Evolutionary conservation across 2,797 vertebrate genomes (phyloP).

Genomic region (Enteromius radiatus): DNA sequence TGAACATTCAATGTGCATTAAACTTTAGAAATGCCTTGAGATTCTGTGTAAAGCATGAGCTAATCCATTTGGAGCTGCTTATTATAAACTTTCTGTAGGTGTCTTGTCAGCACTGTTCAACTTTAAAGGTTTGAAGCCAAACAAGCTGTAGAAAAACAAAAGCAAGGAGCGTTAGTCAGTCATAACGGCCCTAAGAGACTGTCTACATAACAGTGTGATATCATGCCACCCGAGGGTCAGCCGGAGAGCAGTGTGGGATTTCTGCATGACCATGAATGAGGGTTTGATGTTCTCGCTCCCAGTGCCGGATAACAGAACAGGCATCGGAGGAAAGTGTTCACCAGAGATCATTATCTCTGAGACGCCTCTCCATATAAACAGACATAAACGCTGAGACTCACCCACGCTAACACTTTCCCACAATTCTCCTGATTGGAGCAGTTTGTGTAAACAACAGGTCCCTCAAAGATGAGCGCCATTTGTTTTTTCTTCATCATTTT

Average conservation of each 20-base stretch:
- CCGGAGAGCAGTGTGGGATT: slow-evolving; percentile 60
- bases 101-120: slow-evolving; percentile 3
- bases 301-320: slow-evolving; percentile 37
- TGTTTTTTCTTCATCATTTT: neutral
- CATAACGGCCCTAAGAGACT: neutral
- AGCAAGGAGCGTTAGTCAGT: slow-evolving; percentile 5
- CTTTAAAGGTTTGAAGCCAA: slow-evolving; percentile 8
- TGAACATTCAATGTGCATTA: neutral
- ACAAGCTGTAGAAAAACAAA: neutral
- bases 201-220: slow-evolving; percentile 18
- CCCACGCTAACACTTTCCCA: slow-evolving; percentile 32
- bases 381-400: neutral
- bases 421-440: slow-evolving; percentile 15
- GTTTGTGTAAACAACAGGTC: slow-evolving; percentile 53
- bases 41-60: neutral
- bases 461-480: neutral
- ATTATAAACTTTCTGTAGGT: neutral
- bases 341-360: slow-evolving; percentile 70
- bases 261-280: slow-evolving; percentile 20
- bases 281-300: slow-evolving; percentile 38
- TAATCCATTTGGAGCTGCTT: neutral
- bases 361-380: slow-evolving; percentile 50
- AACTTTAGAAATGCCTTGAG: neutral
- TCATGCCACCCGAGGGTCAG: slow-evolving; percentile 27
- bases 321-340: slow-evolving; percentile 63